Base-by-base conservation (phyloP, 2,888 invertebrate genomes). In the Agrenia bidenticulata region DNA sequence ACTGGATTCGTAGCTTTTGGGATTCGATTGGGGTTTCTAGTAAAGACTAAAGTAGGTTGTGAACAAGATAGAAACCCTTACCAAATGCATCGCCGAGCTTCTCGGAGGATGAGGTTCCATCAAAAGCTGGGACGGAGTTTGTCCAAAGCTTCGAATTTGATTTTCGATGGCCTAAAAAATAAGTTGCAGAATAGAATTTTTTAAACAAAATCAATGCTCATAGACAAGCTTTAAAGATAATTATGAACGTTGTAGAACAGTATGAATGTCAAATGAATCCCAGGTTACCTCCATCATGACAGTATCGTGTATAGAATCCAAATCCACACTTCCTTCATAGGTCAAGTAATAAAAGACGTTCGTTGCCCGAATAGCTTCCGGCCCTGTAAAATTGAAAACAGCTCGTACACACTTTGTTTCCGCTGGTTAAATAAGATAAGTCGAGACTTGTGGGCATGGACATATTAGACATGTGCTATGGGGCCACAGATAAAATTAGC, bases 311-410 rank as follows among this genome's bases (percentile, higher is more conserved):
- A 98, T 89, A 39, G 89, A 85, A 65, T 96, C 94, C 76, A 98
- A 85, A 66, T 98, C 92, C 1, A 96, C 94, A 74, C 91, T 94
- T 61, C 98, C 98, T 81, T 99, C 99, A 81, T 99, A 99, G 0
- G 99, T 99, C 70, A 99, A 85, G 82, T 99, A 98, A 83, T 99
- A 99, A 84, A 99, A 99, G 19, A 99, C 96, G 82, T 99, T 99
- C 17, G 96, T 96, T 1, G 98, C 95, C 61, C 98, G 85, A 41
- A 98, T 88, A 1, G 98, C 98, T 82, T 98, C 97, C 0, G 98
- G 97, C 49, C 97, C 89, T 89, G 78, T 61, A 26, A 51, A 51
- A 51, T 51, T 51, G 7, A 51, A 23, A 51, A 51, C 24, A 23
- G 21, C 5, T 21, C 21, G 45, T 9, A 45, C n/a, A n/a, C n/a